phyloP scores from a whole-genome alignment of 2,797 vertebrate genomes.

The Enteromius radiatus region DNA sequence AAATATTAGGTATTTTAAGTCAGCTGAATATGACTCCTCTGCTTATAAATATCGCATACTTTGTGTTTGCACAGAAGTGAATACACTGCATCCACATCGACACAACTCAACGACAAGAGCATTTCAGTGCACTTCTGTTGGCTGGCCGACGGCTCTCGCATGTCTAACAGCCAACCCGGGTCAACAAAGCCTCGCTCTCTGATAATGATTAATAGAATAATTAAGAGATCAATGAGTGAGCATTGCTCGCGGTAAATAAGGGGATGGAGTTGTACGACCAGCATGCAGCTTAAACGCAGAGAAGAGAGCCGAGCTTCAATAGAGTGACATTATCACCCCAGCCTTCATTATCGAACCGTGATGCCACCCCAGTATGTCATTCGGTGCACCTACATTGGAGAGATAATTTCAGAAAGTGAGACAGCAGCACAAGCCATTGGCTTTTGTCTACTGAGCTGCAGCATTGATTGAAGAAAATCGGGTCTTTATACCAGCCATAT shows the following conservation, averaged over 20 bases:
- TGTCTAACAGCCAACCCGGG: conserved; percentile 31
- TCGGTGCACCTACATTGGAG: conserved; percentile 30
- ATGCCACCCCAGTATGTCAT: conserved; percentile 41
- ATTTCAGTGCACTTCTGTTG: conserved; percentile 4
- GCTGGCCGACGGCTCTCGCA: conserved; percentile 3
- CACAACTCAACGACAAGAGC: background rate
- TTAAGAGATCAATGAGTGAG: conserved; percentile 63
- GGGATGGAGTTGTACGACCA: conserved; percentile 43
- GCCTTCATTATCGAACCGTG: conserved; percentile 56
- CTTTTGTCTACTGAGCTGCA: conserved; percentile 55
- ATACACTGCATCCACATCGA: conserved; percentile 13
- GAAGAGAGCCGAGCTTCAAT: conserved; percentile 52
- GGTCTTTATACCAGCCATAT: conserved; percentile 49
- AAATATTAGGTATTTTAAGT: background rate
- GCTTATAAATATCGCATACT: too few species aligned
- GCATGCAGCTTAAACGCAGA: conserved; percentile 25
- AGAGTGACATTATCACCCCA: conserved; percentile 60
- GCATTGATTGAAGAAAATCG: conserved; percentile 52
- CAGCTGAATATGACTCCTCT: background rate
- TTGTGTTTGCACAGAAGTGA: conserved; percentile 6
- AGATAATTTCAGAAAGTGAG: conserved; percentile 56
- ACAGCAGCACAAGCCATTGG: conserved; percentile 47
- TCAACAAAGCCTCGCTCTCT: conserved; percentile 42
- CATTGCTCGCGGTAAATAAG: conserved; percentile 48
- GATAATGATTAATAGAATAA: conserved; percentile 65